phyloP scores from a whole-genome alignment of 2,113 vertebrate species.

The Pseudorectes ferrugineus region DNA sequence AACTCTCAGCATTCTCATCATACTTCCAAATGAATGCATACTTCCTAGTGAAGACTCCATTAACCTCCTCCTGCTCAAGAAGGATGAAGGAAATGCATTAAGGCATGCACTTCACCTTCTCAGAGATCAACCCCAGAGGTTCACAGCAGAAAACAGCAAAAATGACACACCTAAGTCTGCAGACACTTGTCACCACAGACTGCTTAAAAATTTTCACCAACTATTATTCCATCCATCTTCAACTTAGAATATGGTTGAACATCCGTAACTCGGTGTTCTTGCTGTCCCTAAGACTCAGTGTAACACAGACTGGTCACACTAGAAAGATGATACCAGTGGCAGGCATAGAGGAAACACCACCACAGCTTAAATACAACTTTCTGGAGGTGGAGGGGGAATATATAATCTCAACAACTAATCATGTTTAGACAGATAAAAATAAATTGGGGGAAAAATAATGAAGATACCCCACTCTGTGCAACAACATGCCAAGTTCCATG shows the following conservation, averaged over 20 bases:
- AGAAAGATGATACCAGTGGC: background rate
- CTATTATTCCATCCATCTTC: background rate
- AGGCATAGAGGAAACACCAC: background rate
- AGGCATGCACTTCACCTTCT: background rate
- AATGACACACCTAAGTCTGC: background rate
- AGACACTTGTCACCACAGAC: background rate
- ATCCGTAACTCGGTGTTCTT: fast-evolving
- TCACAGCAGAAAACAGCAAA: background rate
- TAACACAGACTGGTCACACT: background rate
- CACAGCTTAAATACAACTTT: background rate
- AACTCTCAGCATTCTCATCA: background rate
- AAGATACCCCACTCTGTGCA: background rate
- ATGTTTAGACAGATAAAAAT: background rate
- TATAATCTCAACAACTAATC: background rate
- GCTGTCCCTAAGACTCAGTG: background rate
- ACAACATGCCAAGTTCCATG: background rate
- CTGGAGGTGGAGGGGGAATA: background rate
- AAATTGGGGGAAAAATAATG: too few species aligned
- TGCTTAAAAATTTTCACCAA: background rate
- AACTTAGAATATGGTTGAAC: background rate
- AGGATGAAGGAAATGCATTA: background rate
- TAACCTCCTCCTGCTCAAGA: background rate
- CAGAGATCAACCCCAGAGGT: background rate
- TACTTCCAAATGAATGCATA: background rate
- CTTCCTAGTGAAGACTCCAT: background rate